Evolutionary conservation across 1,140 invertebrate genomes (phyloP).

Genomic region (Piezodorus guildinii): DNA sequence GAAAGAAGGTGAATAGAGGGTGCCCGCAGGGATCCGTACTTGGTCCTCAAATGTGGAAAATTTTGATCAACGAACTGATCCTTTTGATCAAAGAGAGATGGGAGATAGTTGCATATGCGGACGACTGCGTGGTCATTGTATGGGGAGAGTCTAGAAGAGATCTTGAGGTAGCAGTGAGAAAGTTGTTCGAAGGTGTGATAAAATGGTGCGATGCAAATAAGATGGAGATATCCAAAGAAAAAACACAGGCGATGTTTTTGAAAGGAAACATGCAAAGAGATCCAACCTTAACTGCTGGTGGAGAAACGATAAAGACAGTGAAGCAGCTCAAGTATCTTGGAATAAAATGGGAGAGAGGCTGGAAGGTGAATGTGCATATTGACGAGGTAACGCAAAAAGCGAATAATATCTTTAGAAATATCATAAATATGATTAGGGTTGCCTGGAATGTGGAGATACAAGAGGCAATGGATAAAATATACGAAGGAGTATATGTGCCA

Average conservation of each 20-base stretch:
- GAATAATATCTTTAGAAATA: not conserved
- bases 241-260: not conserved
- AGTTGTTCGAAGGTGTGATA: not conserved
- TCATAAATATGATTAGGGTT: not conserved
- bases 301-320: not conserved
- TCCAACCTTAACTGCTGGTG: not conserved
- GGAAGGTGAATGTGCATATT: not conserved
- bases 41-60: too few relatives aligned
- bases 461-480: not conserved
- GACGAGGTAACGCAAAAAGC: not conserved
- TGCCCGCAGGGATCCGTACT: conserved; percentile 26
- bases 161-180: not conserved
- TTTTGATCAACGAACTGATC: conserved; percentile 16
- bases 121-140: not conserved
- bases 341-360: not conserved
- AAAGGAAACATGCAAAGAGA: not conserved
- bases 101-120: not conserved
- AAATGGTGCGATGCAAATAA: not conserved
- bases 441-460: not conserved
- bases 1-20: conserved; percentile 17
- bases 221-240: not conserved
- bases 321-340: not conserved
- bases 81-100: not conserved
- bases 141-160: not conserved
- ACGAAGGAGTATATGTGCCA: not conserved